Conservation (phyloP, 2,797 vertebrate species). For the Sebastes taczanowskii region DNA sequence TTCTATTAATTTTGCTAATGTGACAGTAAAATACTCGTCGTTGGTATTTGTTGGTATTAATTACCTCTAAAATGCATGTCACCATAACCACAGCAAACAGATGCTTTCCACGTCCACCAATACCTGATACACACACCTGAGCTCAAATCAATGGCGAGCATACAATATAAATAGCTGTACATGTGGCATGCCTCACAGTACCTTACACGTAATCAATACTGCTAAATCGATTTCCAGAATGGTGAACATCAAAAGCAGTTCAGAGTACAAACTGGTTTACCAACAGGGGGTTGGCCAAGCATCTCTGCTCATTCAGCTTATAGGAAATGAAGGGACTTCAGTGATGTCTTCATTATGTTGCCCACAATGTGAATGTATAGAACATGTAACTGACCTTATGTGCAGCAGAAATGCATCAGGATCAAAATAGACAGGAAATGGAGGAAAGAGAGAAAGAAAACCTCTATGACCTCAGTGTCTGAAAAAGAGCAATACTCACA, state of each 20-base stretch:
- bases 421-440: neutral
- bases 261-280: slow-evolving; percentile 6
- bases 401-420: neutral
- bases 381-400: neutral
- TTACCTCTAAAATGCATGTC: slow-evolving; percentile 53
- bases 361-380: neutral
- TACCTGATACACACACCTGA: slow-evolving; percentile 49
- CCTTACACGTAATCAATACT: slow-evolving; percentile 41
- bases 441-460: neutral
- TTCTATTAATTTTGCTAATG: slow-evolving; percentile 20
- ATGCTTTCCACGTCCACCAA: slow-evolving; percentile 40
- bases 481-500: slow-evolving; percentile 15
- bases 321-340: neutral
- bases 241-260: slow-evolving; percentile 16
- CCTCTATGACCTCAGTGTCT: slow-evolving; percentile 8
- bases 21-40: neutral
- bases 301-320: neutral
- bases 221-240: slow-evolving; percentile 27
- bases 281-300: neutral
- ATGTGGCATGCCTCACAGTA: slow-evolving; percentile 19
- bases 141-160: slow-evolving; percentile 50
- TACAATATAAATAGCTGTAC: slow-evolving; percentile 46
- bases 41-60: slow-evolving; percentile 45
- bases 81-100: slow-evolving; percentile 60
- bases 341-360: neutral